Evolutionary conservation across 1,140 invertebrate genomes (phyloP), one percentile per base, ranked within the genome.

Genomic region (Neodiprion lecontei): DNA sequence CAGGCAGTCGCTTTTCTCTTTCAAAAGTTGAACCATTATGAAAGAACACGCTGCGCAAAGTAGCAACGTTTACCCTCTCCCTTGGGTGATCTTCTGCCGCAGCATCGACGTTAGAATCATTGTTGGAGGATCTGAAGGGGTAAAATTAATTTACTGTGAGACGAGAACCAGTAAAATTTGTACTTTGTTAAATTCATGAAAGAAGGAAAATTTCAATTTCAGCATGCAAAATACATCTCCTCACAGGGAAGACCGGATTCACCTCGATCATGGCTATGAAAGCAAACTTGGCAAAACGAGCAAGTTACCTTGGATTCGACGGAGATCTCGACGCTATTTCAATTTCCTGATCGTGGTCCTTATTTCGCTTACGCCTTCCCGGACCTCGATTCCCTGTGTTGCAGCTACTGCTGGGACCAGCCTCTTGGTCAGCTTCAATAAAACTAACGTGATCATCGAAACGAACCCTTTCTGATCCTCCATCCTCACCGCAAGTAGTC

Each of bases 371-470:
- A 49, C 85, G 83, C 23, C 86, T 78, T 17, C 70, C 75, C 23
- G 75, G 12, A 9, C 69, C 77, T 49, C 82, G 72, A 69, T 61
- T 83, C 50, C 73, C 78, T 9, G 72, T 69, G n/a, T n/a, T 69
- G 14, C 74, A 78, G 48, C 72, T 69, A 10, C 77, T 74, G 23
- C 53, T 61, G 48, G 76, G 69, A 14, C 53, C 53, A 12, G 78
- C 71, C 73, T 87, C 86, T 61, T 84, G 79, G 69, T 87, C 85
- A 0, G 85, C 79, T 48, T 88, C 87, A n/a, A 89, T 85, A 50
- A 88, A 87, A 71, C 88, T 89, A 21, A 91, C 88, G 69, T 90
- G 90, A 79, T 91, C 90, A 75, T 91, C 90, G 75, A 91, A 91
- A 49, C 90, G 85, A 4, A 91, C 90, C 0, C 91, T 82, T 79